Evolutionary conservation across 2,888 invertebrate genomes (phyloP), one percentile per base, ranked within the genome.

Genomic region (Zaprionus bogoriensis): DNA sequence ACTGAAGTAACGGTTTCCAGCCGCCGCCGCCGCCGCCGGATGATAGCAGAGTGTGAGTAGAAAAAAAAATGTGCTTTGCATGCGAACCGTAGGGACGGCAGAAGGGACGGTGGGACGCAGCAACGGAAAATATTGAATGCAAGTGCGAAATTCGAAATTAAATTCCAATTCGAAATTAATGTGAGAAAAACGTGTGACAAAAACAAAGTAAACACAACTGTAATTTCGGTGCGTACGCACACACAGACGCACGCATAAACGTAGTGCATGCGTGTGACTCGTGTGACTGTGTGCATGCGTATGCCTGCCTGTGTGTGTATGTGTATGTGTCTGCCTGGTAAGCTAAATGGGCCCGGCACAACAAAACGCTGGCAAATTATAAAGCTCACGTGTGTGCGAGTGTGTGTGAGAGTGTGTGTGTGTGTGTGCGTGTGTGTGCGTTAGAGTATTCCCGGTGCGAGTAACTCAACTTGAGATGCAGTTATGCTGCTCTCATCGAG

Each of bases 1-100:
- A 63, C 44, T 42, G 53, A 73, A 86, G 73, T 82, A 87, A 87
- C 86, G 82, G 81, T 82, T 79, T 65, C 55, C 38, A 55, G 77
- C 46, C 67, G 58, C 54, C 12, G 22, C 20, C 17, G 59, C 55
- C 27, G 25, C 22, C 22, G 42, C 42, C 42, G 42, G 42, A 44
- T 44, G 27, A 63, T 32, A 62, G 38, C 44, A 54, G 14, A 73
- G 77, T 77, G 70, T 83, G 73, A 59, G 59, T 62, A 62, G 46
- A 51, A 62, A 57, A 54, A 67, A 76, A 84, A 84, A 88, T 88
- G 87, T 88, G 82, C 88, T 82, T 79, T 70, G 77, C 74, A 67
- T 65, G 68, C 79, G 48, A 65, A 59, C 58, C 17, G 27, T 52
- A 50, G 39, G 23, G 7, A 14, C 2, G 28, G 17, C 17, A 14